Evolutionary conservation across 1,140 invertebrate genomes (phyloP).

Genomic region (Colletes gigas): DNA sequence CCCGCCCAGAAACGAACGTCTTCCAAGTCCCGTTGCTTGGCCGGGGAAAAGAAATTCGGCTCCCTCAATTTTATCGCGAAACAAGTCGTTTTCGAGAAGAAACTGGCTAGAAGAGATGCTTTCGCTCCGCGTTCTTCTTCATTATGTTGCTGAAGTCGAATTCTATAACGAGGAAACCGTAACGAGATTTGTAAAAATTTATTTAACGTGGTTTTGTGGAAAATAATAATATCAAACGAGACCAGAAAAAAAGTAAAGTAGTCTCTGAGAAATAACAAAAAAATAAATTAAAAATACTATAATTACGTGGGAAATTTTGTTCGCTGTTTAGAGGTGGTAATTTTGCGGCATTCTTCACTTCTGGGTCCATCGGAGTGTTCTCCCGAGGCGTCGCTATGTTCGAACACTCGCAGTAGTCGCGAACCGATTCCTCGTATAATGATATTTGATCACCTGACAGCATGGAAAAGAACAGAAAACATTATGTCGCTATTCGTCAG

Average conservation of each 20-base stretch:
- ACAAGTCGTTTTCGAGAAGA: background rate
- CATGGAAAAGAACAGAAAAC: no score
- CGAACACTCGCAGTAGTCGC: background rate
- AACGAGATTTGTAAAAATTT: background rate
- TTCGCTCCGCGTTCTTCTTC: background rate
- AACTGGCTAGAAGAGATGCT: background rate
- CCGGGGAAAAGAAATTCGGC: no score
- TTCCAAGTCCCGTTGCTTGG: no score
- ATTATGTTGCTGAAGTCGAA: slow-evolving; percentile 23
- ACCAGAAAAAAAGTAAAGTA: no score
- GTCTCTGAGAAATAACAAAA: no score
- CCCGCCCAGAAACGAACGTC: no score
- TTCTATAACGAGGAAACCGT: slow-evolving; percentile 8
- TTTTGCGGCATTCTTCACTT: background rate
- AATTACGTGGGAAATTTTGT: background rate
- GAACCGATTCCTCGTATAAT: background rate
- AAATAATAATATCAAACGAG: no score
- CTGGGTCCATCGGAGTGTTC: background rate
- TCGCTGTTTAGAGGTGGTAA: background rate
- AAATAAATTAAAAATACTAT: background rate
- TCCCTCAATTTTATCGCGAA: no score
- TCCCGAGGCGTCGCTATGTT: background rate
- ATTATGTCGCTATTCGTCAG: no score
- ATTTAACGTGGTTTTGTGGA: no score
- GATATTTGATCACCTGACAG: slow-evolving; percentile 15